phyloP scores from a whole-genome alignment of 2,888 invertebrate genomes.

The Mystacides longicornis region DNA sequence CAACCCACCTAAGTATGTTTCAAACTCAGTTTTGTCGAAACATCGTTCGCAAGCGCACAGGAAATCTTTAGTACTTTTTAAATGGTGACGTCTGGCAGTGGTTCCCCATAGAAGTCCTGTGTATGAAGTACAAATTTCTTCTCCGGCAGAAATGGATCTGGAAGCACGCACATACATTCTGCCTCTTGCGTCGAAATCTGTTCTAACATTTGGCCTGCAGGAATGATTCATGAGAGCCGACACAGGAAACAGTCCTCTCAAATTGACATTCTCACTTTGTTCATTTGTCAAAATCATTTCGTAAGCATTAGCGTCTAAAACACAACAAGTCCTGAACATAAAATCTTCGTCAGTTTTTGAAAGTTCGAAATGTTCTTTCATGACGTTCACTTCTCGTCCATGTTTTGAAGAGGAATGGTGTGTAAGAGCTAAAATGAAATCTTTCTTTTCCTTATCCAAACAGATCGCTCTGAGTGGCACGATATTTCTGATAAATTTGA shows the following conservation, averaged over 20 bases:
- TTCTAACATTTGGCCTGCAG: conserved; percentile 60
- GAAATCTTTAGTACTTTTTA: conserved; percentile 61
- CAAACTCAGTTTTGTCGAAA: conserved; percentile 58
- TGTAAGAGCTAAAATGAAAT: conserved; percentile 47
- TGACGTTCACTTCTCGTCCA: conserved; percentile 49
- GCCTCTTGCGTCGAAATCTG: conserved; percentile 50
- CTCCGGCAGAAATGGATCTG: conserved; percentile 49
- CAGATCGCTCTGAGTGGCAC: conserved; percentile 39
- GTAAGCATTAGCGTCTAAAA: conserved; percentile 62
- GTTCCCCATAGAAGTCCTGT: conserved; percentile 63
- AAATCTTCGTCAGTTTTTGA: conserved; percentile 49
- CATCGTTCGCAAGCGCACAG: conserved; percentile 59
- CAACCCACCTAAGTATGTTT: conserved; percentile 50
- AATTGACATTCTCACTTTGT: conserved; percentile 42
- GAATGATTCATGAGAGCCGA: conserved; percentile 62
- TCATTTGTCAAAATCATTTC: conserved; percentile 48
- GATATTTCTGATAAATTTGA: conserved; percentile 37
- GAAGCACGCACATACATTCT: conserved; percentile 55
- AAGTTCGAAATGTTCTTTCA: conserved; percentile 47
- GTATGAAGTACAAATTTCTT: conserved; percentile 61
- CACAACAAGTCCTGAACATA: conserved; percentile 52
- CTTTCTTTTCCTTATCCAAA: conserved; percentile 42
- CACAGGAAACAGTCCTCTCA: conserved; percentile 60
- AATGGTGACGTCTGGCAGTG: conserved; percentile 51
- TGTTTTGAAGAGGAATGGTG: conserved; percentile 48